Base-by-base conservation (phyloP, 92 coral and sea anemone genomes). In the Plumapathes pennacea region DNA sequence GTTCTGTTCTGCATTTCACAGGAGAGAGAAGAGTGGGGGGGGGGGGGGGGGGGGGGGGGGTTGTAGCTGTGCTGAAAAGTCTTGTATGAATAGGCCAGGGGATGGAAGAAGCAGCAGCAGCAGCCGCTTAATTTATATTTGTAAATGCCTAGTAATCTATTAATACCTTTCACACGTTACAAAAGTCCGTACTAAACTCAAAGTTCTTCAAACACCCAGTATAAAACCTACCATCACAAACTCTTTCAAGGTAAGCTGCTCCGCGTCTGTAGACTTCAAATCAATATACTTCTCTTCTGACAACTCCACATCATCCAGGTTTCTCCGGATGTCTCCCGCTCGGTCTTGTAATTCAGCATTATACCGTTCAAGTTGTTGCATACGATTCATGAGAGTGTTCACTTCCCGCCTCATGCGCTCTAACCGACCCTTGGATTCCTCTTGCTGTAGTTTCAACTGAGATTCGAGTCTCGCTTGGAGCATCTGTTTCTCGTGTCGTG, bases 381-480 rank as follows among this genome's bases (percentile, higher is more conserved):
- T 96, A 37, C 96, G 76, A 27, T 78, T 72, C 62, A 84, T 67
- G 32, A 94, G 77, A 31, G 55, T 64, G 10, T 85, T 72, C 55
- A 88, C 48, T 58, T 94, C 96, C 46, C 77, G 83, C 58, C 86
- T 81, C 74, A 85, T 81, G 38, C 86, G 64, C 42, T 78, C 85
- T 25, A 84, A 85, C 37, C 81, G 85, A 18, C 75, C 69, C 67
- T 81, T 85, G 22, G 94, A 67, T 62, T 88, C 99, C 36, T 94
- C 85, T 56, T 80, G 90, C 37, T 94, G 96, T 25, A 94, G 71
- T 65, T 76, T 88, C 13, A 94, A 60, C 74, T 88, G 96, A 33
- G 99, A 94, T 54, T 94, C 94, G 25, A 94, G 96, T 17, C 89
- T 64, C 14, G 99, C 96, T 33, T 88, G 96, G 29, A 94, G 85